Conservation (phyloP, 2,113 vertebrate species). For the Cyprinodon brontotheroides region DNA sequence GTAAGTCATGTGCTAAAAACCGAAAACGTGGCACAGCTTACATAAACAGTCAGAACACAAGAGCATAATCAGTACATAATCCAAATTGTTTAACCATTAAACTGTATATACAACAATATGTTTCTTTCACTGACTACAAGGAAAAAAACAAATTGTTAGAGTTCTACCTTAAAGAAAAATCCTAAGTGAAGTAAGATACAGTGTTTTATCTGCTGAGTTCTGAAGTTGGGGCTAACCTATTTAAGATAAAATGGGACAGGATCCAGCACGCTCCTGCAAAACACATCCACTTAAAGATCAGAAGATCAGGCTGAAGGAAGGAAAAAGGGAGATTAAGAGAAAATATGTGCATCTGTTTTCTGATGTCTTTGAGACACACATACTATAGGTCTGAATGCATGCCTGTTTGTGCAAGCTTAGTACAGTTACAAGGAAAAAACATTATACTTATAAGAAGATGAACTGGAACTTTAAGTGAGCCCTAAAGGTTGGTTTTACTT, state of each 20-base stretch:
- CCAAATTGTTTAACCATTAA: slow-evolving; percentile 10
- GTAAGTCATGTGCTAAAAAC: slow-evolving; percentile 46
- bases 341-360: slow-evolving; percentile 9
- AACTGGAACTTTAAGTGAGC: slow-evolving; percentile 1
- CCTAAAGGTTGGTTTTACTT: background rate
- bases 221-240: slow-evolving; percentile 24
- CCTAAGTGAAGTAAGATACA: slow-evolving; percentile 15
- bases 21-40: slow-evolving; percentile 47
- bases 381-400: background rate
- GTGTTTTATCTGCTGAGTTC: slow-evolving; percentile 14
- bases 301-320: slow-evolving; percentile 14
- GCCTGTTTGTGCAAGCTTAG: slow-evolving; percentile 20
- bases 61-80: slow-evolving; percentile 23
- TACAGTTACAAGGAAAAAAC: background rate
- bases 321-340: slow-evolving; percentile 4
- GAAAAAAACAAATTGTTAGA: slow-evolving; percentile 13
- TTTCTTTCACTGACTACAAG: slow-evolving; percentile 40
- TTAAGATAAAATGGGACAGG: slow-evolving; percentile 42
- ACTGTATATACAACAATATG: slow-evolving; percentile 24
- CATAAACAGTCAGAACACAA: slow-evolving; percentile 39
- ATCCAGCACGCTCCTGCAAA: slow-evolving; percentile 38
- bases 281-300: slow-evolving; percentile 10
- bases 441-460: background rate
- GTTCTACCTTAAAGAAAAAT: slow-evolving; percentile 12
- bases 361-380: background rate